Evolutionary conservation across 2,888 invertebrate species (phyloP), one percentile per base, ranked within the genome.

Genomic region (Dorcus hopei): DNA sequence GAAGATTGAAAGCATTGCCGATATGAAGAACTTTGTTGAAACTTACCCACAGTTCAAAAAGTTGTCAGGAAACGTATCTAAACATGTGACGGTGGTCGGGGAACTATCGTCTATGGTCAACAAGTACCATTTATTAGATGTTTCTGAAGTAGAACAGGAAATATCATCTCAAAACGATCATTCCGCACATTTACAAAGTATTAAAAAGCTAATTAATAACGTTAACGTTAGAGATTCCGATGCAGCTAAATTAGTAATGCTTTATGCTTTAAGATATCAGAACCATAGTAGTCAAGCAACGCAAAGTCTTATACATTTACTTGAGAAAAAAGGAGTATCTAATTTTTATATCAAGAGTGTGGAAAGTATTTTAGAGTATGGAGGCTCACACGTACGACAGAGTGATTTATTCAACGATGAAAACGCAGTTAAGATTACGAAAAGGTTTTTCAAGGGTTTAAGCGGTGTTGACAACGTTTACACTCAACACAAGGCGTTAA

Each of bases 381-480:
- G 92, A 8, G 94, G 94, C 5, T 87, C 87, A 16, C 90, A 91
- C 74, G 86, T 89, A 0, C 80, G 94, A 47, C 90, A 91, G 71
- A 87, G 84, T 62, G 95, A 97, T 77, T 81, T 96, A 60, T 94
- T 95, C 74, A 91, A 90, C 2, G 84, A 88, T 54, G 89, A 91
- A 74, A 84, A 86, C 57, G 91, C 95, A 49, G 88, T 88, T 0
- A 93, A 96, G 71, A 93, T 97, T 68, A 97, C 97, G 0, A 95
- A 97, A 78, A 83, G 91, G 76, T 87, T 89, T 71, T 92, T 88
- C 74, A 96, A 91, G 85, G 93, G 93, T 14, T 80, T 95, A 16
- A 93, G 91, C 80, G 99, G 97, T 1, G 97, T 99, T 0, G 99
- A 99, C 76, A 99, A 99, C 79, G 94, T 99, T 61, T 99, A 97